These are phyloP conservation scores for Philopotamus ludificatus DNA, from an alignment of 1,140 invertebrate genomes.

Conservation along the genomic window DNA sequence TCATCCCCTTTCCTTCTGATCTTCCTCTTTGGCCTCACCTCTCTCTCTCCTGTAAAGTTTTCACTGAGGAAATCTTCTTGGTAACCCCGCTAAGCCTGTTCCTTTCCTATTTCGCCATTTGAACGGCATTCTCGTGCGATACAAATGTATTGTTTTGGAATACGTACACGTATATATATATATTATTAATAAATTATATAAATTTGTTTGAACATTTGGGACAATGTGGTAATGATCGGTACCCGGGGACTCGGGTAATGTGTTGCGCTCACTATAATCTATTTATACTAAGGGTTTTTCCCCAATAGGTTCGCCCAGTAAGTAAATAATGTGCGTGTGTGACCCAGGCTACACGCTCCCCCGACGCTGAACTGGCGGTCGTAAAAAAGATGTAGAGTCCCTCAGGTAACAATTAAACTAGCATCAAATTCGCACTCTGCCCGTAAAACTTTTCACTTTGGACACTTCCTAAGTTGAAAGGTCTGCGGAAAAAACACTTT, in stretches of 20 bases:
- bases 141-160: slow-evolving; percentile 17
- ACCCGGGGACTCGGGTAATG: too few relatives aligned
- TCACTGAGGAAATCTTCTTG: slow-evolving; percentile 27
- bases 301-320: not conserved
- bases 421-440: slow-evolving; percentile 22
- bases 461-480: not conserved
- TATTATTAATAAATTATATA: too few relatives aligned
- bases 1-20: not conserved
- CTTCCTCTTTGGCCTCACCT: slow-evolving; percentile 3
- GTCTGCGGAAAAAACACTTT: not conserved
- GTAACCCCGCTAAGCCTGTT: slow-evolving; percentile 14
- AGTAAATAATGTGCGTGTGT: slow-evolving; percentile 23
- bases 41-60: slow-evolving; percentile 22
- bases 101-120: slow-evolving; percentile 16
- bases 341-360: not conserved
- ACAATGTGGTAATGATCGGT: too few relatives aligned
- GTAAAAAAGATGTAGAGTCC: slow-evolving; percentile 28
- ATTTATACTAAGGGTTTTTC: not conserved
- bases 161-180: too few relatives aligned
- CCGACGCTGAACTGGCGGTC: not conserved
- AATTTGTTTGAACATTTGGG: too few relatives aligned
- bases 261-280: not conserved
- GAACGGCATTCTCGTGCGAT: not conserved
- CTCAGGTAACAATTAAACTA: slow-evolving; percentile 29
- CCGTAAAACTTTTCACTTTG: slow-evolving; percentile 24